Percentiles rank a stretch among this genome's conserved stretches.
Evolutionary conservation across 2,113 vertebrate species (phyloP).

Genomic region (Eurypyga helias): DNA sequence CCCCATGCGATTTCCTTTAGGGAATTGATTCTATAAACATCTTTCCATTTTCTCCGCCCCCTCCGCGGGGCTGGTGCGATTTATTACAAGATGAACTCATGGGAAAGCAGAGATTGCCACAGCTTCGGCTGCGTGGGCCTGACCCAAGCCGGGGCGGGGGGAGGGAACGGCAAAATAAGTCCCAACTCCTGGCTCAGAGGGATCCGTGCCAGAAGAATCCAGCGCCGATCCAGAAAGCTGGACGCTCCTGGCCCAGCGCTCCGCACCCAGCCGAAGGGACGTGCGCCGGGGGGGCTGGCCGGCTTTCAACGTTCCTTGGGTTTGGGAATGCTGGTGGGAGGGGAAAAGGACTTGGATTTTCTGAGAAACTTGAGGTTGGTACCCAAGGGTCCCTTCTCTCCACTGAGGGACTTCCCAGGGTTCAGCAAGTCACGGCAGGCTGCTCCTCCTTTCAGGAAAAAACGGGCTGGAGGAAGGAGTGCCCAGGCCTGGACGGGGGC

Average conservation of each 20-base stretch:
- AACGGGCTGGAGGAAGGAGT: neutral
- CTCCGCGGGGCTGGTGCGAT: conserved; percentile 43
- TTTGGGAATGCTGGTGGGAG: neutral
- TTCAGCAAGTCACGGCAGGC: conserved; percentile 45
- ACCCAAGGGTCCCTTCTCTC: conserved; percentile 41
- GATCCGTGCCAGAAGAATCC: conserved; percentile 22
- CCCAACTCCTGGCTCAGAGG: conserved; percentile 19
- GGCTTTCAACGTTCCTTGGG: neutral
- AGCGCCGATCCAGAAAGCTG: neutral
- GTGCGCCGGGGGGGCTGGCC: neutral
- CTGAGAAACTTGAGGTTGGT: conserved; percentile 1
- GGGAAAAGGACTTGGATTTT: neutral
- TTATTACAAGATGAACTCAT: conserved; percentile 62
- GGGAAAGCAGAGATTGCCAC: conserved; percentile 59
- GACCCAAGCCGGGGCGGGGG: neutral
- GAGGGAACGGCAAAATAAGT: neutral
- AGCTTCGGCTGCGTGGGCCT: conserved; percentile 49
- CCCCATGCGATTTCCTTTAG: conserved; percentile 45
- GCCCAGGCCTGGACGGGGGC: conserved; percentile 33
- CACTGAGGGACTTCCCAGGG: conserved; percentile 46
- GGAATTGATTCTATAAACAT: conserved; percentile 61
- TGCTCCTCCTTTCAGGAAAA: conserved; percentile 22
- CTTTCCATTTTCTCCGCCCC: conserved; percentile 46
- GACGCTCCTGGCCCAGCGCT: neutral
- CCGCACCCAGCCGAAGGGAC: neutral